Evolutionary conservation across 2,888 invertebrate genomes (phyloP), one percentile per base, ranked within the genome.

Genomic region (Ypsolopha scabrella): DNA sequence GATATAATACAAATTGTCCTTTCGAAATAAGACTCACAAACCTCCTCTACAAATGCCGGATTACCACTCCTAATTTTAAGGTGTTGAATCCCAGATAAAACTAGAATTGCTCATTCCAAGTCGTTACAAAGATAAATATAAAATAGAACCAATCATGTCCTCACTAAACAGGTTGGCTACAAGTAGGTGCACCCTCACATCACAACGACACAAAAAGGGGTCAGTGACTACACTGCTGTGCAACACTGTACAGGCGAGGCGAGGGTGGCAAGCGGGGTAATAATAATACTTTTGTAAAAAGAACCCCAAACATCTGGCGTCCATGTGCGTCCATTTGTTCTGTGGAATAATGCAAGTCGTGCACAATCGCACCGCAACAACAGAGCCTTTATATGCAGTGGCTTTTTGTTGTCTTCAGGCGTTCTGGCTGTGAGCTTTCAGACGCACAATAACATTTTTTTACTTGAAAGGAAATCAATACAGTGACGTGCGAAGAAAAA

Each of bases 291-390:
- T 80, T 78, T 75, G 72, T 79, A 83, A 82, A 79, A 79, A 71
- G 68, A 77, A 72, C 82, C 80, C 80, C 70, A 68, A 81, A 79
- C 86, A 86, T 85, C 86, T 86, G 85, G 76, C 68, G 67, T 75
- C 74, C 85, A 86, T 83, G 76, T 85, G 85, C 75, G 74, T n/a
- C n/a, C n/a, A n/a, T 75, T 75, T 62, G 68, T 75, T 39, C 41
- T 11, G 65, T 68, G 68, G 63, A 75, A 81, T 79, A 83, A 83
- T 77, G 80, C 78, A 76, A 80, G 79, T 74, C 67, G 79, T 72
- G 67, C 68, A 71, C 70, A 76, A 77, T 76, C 74, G 64, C 76
- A 74, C 65, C 71, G 70, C 72, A 72, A 72, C 65, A 66, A 60
- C 61, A 58, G 64, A 65, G 63, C 63, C 67, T 79, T 81, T 82